phyloP scores from a whole-genome alignment of 1,140 invertebrate genomes.

The Formica selysi region DNA sequence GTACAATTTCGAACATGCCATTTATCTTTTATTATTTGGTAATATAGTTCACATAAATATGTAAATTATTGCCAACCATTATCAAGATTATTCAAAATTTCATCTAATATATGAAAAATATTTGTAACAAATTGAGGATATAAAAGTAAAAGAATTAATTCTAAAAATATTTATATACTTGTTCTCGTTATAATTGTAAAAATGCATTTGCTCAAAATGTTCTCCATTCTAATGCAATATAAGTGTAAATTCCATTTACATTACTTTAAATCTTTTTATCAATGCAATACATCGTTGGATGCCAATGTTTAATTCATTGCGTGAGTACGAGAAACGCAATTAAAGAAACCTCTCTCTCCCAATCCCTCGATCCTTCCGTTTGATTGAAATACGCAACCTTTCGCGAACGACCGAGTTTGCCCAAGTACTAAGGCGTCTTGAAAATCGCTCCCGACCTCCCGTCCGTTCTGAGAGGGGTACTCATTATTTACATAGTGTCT shows the following conservation, averaged over 20 bases:
- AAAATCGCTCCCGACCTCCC: not conserved
- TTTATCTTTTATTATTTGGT: too few species aligned
- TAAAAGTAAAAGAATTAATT: not conserved
- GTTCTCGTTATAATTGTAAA: not conserved
- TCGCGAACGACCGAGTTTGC: conserved; percentile 16
- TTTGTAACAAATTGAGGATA: not conserved
- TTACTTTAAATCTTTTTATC: conserved; percentile 1
- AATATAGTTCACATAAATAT: too few species aligned
- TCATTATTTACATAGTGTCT: conserved; percentile 45
- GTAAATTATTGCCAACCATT: too few species aligned
- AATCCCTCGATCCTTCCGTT: not conserved
- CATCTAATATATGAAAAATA: not conserved
- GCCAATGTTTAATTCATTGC: conserved; percentile 28
- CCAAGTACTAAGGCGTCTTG: not conserved
- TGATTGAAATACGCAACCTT: conserved; percentile 31
- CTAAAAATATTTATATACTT: not conserved
- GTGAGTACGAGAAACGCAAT: conserved; percentile 21
- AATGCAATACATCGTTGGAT: not conserved
- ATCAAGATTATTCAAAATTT: too few species aligned
- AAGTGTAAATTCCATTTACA: not conserved
- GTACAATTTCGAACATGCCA: too few species aligned
- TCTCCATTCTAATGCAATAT: not conserved
- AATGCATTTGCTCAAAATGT: not conserved
- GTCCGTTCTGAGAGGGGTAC: not conserved
- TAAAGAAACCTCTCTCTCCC: conserved; percentile 21